Percentiles rank a stretch among this genome's conserved stretches.
Evolutionary conservation across 2,888 invertebrate species (phyloP).

Genomic region (Pantelozetes paolii): DNA sequence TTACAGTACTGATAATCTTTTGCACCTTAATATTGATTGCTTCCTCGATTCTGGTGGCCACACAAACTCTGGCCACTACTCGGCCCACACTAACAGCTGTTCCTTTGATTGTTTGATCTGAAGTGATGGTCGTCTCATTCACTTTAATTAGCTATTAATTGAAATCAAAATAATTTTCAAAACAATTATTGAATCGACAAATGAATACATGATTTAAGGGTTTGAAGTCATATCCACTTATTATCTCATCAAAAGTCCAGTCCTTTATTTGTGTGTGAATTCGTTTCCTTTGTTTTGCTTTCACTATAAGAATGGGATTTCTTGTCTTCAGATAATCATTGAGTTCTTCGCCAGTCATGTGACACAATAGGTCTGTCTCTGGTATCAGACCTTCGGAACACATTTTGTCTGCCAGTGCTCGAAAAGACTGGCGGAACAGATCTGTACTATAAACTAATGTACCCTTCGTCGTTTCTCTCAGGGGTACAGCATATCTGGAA

Average conservation of each 20-base stretch:
- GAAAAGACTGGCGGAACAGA: slow-evolving; percentile 40
- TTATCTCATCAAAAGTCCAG: slow-evolving; percentile 20
- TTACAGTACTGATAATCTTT: not conserved
- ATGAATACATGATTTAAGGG: slow-evolving; percentile 13
- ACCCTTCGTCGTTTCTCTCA: slow-evolving; percentile 66
- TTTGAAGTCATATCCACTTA: slow-evolving; percentile 23
- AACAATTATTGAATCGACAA: not conserved
- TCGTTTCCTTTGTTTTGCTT: slow-evolving; percentile 21
- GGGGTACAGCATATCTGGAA: slow-evolving; percentile 61
- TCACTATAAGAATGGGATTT: slow-evolving; percentile 21
- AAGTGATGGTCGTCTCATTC: not conserved
- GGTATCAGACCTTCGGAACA: slow-evolving; percentile 62
- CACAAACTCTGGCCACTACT: slow-evolving; percentile 34
- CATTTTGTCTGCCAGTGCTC: slow-evolving; percentile 42
- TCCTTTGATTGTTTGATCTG: slow-evolving; percentile 4
- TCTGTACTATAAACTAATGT: slow-evolving; percentile 29
- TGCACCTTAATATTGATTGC: slow-evolving; percentile 35
- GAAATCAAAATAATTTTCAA: not conserved
- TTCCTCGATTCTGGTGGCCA: slow-evolving; percentile 36
- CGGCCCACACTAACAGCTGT: slow-evolving; percentile 33
- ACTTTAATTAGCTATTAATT: not conserved
- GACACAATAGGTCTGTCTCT: slow-evolving; percentile 63
- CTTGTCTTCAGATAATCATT: slow-evolving; percentile 55
- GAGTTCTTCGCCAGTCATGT: slow-evolving; percentile 65
- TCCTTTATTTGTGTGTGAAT: slow-evolving; percentile 18